Percentiles rank a stretch among this genome's conserved stretches.
These are phyloP conservation scores for Lasioglossum villosulum DNA, from an alignment of 2,888 invertebrate species.

Conservation along the genomic window DNA sequence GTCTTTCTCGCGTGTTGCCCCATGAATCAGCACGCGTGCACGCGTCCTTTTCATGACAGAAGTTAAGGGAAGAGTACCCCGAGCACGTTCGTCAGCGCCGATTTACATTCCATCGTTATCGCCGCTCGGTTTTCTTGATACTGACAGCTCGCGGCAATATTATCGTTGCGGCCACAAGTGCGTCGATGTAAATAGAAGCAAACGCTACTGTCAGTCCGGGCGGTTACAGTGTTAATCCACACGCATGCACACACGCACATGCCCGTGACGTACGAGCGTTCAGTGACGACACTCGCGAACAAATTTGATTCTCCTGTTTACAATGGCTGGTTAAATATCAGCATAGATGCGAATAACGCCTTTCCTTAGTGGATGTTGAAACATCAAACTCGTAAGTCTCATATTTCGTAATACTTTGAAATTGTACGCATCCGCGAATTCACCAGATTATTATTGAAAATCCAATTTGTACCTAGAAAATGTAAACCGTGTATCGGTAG, in stretches of 20 bases:
- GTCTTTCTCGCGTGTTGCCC: not conserved
- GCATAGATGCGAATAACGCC: not conserved
- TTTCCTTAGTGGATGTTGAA: not conserved
- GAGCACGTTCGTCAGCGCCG: slow-evolving; percentile 19
- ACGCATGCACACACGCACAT: not conserved
- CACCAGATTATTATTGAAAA: not conserved
- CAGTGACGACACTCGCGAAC: slow-evolving; percentile 24
- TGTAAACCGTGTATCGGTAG: not conserved
- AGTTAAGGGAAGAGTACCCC: slow-evolving; percentile 14
- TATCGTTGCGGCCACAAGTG: slow-evolving; percentile 33
- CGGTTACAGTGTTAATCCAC: slow-evolving; percentile 23
- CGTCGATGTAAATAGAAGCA: slow-evolving; percentile 49
- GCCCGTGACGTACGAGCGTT: not conserved
- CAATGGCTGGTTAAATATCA: not conserved
- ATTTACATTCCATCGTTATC: slow-evolving; percentile 64
- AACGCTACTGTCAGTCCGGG: slow-evolving; percentile 30
- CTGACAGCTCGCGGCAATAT: slow-evolving; percentile 20
- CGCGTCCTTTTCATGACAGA: not conserved
- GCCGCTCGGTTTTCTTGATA: slow-evolving; percentile 32
- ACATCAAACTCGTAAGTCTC: not conserved
- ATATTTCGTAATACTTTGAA: not conserved
- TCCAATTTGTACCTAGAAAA: not conserved
- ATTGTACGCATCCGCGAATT: not conserved
- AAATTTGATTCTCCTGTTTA: not conserved
- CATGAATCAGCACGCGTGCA: slow-evolving; percentile 1